Base-by-base conservation (phyloP, 2,113 vertebrate genomes). In the Siniperca knerii region DNA sequence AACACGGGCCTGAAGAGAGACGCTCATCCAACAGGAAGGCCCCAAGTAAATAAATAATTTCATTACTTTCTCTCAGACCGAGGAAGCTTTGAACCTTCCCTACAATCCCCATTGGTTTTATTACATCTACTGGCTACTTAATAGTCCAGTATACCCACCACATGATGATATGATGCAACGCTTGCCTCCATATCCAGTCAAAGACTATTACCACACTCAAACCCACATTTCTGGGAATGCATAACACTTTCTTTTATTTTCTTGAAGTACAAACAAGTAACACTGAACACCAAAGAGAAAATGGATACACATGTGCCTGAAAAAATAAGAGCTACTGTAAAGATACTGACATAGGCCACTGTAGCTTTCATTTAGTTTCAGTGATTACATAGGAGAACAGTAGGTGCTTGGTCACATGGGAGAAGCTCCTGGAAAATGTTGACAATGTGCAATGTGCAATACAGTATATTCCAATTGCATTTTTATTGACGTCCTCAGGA, bases 71-170 rank as follows among this genome's bases (percentile, higher is more conserved):
- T 82, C 46, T 55, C 35, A 15, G 35, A 69, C 18, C 4, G 15
- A 70, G 23, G 54, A 65, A 33, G 48, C 68, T 65, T 78, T 84
- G 70, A 77, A 69, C 62, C 61, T 73, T 69, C 35, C 5, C 9
- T 62, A 16, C 12, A 75, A 70, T 86, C 75, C 60, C 67, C 54
- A 15, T 25, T 72, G 64, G 64, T 74, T 84, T 79, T 40, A 69
- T 0, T 44, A 13, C 35, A 68, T 77, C 50, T 2, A 15, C 57
- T 25, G 8, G 9, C 69, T 69, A 67, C 11, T 48, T 33, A 15
- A 8, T 54, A 74, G 71, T 73, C 52, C 25, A 40, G 33, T 50
- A 12, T 75, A 67, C 44, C 9, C 23, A 80, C 61, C 57, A 69
- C 62, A 52, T 42, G 58, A 44, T 77, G 29, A 29, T 61, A 55